These are phyloP conservation scores for Ctenochaetus hawaiiensis DNA, from an alignment of 2,797 vertebrate genomes.

Conservation along the genomic window DNA sequence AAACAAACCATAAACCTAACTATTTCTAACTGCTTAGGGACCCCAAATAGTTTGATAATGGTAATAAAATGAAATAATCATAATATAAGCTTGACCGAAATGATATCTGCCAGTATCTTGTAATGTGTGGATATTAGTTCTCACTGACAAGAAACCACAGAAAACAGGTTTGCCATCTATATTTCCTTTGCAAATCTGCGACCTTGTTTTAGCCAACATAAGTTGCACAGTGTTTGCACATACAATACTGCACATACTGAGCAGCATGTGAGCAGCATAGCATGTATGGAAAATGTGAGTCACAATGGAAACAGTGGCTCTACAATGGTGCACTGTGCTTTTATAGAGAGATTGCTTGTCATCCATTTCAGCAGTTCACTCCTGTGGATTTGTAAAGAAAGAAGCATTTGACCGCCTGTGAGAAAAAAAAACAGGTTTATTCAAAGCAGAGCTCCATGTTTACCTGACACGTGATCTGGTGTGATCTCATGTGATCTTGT, in stretches of 20 bases:
- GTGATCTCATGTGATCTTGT: too few species aligned
- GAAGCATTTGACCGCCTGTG: slow-evolving; percentile 9
- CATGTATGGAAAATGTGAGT: neutral
- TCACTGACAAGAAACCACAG: neutral
- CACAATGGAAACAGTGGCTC: slow-evolving; percentile 10
- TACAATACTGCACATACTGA: neutral
- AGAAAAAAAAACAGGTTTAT: slow-evolving; percentile 12
- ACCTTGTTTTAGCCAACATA: neutral
- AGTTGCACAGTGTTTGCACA: neutral
- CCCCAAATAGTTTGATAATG: neutral
- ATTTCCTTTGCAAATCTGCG: neutral
- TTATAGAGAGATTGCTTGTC: neutral
- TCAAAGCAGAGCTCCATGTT: neutral
- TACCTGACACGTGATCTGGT: too few species aligned
- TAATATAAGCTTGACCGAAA: neutral
- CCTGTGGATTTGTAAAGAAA: neutral
- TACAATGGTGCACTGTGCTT: neutral
- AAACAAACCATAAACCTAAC: slow-evolving; percentile 7
- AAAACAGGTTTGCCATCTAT: neutral
- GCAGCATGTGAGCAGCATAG: neutral
- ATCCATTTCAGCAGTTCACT: neutral
- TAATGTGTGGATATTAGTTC: slow-evolving; percentile 1
- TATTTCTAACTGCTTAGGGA: neutral
- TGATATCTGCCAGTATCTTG: neutral
- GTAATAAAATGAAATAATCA: neutral